Conservation (phyloP, 2,113 vertebrate genomes). For the Lasiurus borealis region DNA sequence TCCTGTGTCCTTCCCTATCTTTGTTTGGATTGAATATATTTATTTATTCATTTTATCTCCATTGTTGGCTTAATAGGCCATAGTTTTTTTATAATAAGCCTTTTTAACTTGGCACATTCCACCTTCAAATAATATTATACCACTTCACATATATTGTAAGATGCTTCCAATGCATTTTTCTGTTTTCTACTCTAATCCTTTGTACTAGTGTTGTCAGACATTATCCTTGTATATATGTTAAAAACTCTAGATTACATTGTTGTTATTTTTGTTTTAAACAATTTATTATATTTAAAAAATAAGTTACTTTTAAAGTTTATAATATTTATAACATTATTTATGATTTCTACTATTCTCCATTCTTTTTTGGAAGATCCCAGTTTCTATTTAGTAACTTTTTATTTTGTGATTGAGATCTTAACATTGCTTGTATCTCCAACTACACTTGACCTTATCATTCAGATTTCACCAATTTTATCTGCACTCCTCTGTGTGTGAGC, state of each 20-base stretch:
- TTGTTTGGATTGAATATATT: no score
- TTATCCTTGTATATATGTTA: neutral
- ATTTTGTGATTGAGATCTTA: neutral
- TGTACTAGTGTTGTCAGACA: neutral
- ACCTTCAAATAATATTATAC: no score
- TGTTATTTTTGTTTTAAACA: neutral
- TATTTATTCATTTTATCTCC: no score
- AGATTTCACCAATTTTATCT: neutral
- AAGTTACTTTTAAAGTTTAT: neutral
- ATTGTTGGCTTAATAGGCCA: no score
- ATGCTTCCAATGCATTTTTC: neutral
- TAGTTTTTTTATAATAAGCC: no score
- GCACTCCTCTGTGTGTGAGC: neutral
- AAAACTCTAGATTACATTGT: neutral
- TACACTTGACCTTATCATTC: neutral
- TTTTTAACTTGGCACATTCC: neutral
- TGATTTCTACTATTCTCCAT: neutral
- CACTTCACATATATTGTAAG: neutral
- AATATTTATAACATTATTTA: neutral
- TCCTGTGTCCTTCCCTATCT: no score
- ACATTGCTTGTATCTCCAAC: neutral
- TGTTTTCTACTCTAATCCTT: neutral
- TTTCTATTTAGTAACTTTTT: neutral
- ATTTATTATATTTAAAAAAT: neutral
- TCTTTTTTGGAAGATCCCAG: neutral